A percentile compares a stretch with the other conserved stretches of the same genome.
Conservation (phyloP, 2,888 invertebrate genomes). For the Ligdia adustata region DNA sequence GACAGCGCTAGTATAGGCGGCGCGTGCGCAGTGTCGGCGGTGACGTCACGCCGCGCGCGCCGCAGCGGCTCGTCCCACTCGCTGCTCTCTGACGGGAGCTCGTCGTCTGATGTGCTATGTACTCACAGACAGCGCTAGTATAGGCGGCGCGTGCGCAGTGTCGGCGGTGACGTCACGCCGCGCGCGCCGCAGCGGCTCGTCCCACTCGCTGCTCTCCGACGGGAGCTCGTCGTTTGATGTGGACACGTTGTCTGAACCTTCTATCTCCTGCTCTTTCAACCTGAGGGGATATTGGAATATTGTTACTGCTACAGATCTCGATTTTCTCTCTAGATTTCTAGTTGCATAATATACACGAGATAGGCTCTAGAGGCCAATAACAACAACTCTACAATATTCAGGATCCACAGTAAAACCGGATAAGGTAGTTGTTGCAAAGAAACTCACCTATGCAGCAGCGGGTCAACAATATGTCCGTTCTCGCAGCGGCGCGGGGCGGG, state of each 20-base stretch:
- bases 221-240: constrained; percentile 79
- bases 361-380: no score
- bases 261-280: constrained; percentile 71
- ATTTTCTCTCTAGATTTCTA: no score
- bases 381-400: no score
- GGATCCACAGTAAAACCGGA: no score
- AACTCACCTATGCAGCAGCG: constrained; percentile 58
- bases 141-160: constrained; percentile 25
- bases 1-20: no score
- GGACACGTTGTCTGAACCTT: constrained; percentile 79
- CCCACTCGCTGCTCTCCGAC: constrained; percentile 56
- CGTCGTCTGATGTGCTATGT: constrained; percentile 80
- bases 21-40: constrained; percentile 19
- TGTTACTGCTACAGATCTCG: no score
- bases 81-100: constrained; percentile 63
- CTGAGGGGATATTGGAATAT: constrained; percentile 40
- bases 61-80: no score
- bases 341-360: no score
- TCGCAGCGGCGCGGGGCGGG: no score
- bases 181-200: constrained; percentile 54
- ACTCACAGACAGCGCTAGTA: no score
- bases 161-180: constrained; percentile 18
- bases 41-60: no score
- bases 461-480: constrained; percentile 56
- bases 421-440: neutral